Percentiles rank a stretch among this genome's conserved stretches.
Evolutionary conservation across 2,797 vertebrate genomes (phyloP).

Genomic region (Dendrocincla fuliginosa): DNA sequence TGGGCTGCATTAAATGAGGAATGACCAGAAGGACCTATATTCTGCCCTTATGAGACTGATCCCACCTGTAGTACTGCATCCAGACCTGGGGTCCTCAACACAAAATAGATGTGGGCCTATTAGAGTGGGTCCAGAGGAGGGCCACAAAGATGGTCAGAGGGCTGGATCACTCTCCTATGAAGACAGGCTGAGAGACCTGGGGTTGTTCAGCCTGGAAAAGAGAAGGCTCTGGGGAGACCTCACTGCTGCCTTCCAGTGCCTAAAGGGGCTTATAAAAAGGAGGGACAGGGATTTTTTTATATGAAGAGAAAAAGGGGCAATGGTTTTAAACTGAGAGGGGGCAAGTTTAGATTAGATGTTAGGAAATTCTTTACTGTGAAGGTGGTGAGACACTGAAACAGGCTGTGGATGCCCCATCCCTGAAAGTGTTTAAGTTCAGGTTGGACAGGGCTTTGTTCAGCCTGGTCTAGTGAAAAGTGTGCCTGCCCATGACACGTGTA

Average conservation of each 20-base stretch:
- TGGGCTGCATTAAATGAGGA: not conserved
- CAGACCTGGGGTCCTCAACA: not conserved
- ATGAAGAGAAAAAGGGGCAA: not conserved
- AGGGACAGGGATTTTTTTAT: not conserved
- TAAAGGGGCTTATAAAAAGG: not conserved
- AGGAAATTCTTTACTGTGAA: not conserved
- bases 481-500: not conserved
- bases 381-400: not conserved
- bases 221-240: not conserved
- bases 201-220: not conserved
- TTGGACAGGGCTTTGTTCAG: not conserved
- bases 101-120: not conserved
- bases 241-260: not conserved
- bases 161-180: not conserved
- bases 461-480: not conserved
- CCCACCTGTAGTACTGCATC: not conserved
- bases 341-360: not conserved
- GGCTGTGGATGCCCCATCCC: not conserved
- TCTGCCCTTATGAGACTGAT: rapidly evolving
- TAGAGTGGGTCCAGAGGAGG: not conserved
- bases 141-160: not conserved
- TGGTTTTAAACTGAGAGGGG: not conserved
- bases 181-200: not conserved
- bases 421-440: not conserved
- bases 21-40: not conserved